Evolutionary conservation across 2,797 vertebrate species (phyloP), one percentile per base, ranked within the genome.

Genomic region (Poeciliopsis presidionis): DNA sequence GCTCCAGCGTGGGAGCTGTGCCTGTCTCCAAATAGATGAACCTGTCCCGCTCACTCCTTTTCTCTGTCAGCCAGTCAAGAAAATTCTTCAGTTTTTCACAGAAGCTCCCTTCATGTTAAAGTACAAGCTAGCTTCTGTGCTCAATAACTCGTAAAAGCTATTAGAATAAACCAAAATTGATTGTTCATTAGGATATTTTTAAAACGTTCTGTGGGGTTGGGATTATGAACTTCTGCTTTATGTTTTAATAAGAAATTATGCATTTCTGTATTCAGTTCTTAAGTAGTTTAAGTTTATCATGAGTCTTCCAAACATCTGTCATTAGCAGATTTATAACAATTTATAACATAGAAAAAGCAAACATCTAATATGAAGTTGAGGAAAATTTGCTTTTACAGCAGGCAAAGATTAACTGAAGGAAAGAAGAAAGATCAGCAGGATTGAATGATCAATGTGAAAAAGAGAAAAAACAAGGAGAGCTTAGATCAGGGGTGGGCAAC

Each of bases 11-110:
- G 89, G 92, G 91, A 91, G 92, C 90, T 89, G 85, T 84, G 90
- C 93, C 90, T 72, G 71, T 93, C 90, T 91, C 86, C 90, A 81
- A 86, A 88, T 73, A 92, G 92, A 94, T 94, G 92, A 90, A 94
- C 86, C 93, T 94, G 94, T 95, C 94, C 89, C 13, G 65, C 83
- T 91, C 89, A 87, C 91, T 94, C 73, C 78, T 69, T 67, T 22
- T 65, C 53, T 16, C 88, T 92, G 92, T 94, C 94, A 92, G 2
- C 46, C 57, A 47, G 22, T 74, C 72, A 71, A 73, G 71, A 81
- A 81, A 81, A 70, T 49, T 81, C 80, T 49, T 61, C n/a, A 51
- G 75, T 28, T 65, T 69, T 76, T 63, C 57, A 67, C 22, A 47
- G 75, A 39, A 81, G 59, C 12, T 7, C 33, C 55, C 30, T 6